Evolutionary conservation across 2,797 vertebrate species (phyloP).

Genomic region (Catharus ustulatus): DNA sequence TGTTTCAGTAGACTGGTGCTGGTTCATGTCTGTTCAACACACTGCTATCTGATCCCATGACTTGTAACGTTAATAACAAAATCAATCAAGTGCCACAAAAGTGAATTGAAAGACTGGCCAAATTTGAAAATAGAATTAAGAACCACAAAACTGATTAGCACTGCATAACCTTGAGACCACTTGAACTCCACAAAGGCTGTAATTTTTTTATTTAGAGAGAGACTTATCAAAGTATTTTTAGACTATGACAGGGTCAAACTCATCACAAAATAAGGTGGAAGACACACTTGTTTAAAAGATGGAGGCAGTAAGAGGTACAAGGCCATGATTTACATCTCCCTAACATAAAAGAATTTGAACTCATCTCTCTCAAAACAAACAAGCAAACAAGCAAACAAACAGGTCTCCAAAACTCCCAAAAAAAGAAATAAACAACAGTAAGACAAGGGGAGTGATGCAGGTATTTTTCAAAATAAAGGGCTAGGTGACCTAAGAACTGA

Average conservation of each 20-base stretch:
- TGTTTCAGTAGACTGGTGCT: background rate
- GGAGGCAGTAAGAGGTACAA: background rate
- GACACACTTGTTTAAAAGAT: background rate
- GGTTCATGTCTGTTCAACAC: background rate
- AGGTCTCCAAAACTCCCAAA: background rate
- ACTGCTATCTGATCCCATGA: background rate
- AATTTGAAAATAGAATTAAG: conserved; percentile 17
- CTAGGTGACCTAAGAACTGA: background rate
- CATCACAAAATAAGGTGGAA: background rate
- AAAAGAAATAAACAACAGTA: background rate
- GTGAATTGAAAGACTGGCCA: background rate
- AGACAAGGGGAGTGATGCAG: background rate
- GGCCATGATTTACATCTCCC: background rate
- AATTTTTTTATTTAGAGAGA: background rate
- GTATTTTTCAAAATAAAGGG: background rate
- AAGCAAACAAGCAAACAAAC: background rate
- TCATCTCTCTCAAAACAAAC: background rate
- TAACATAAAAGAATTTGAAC: background rate
- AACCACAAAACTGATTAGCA: conserved; percentile 36
- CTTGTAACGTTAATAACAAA: conserved; percentile 24
- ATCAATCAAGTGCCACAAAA: conserved; percentile 30
- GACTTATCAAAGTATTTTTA: background rate
- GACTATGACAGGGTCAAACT: background rate
- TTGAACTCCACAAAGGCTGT: background rate
- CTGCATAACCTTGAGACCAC: background rate